Percentiles rank a stretch among this genome's conserved stretches.
These are phyloP conservation scores for Phrynosoma blainvillii DNA, from an alignment of 2,113 vertebrate genomes.

Conservation along the genomic window DNA sequence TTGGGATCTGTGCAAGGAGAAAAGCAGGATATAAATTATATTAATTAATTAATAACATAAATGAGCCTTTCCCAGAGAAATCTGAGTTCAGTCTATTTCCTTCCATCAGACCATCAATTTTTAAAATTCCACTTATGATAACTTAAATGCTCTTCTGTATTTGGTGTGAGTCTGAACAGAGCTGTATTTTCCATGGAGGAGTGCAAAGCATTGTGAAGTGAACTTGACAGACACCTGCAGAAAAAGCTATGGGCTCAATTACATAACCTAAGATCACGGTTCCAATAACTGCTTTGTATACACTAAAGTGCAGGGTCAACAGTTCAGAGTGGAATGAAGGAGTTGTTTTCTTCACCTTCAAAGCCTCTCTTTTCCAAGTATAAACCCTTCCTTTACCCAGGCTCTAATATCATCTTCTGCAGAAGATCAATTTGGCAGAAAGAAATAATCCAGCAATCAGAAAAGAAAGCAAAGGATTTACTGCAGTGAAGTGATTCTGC, in stretches of 20 bases:
- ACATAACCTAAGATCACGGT: background rate
- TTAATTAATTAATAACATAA: too few relatives aligned
- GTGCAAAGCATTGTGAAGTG: background rate
- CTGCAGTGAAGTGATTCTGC: conserved; percentile 13
- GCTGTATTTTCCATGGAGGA: background rate
- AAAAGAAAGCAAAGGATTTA: conserved; percentile 39
- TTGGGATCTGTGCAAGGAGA: too few relatives aligned
- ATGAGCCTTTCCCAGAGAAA: background rate
- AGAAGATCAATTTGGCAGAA: conserved; percentile 38
- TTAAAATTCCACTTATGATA: background rate
- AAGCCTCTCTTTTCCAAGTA: conserved; percentile 31
- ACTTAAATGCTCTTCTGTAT: background rate
- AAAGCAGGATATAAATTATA: too few relatives aligned
- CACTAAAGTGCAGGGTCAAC: background rate
- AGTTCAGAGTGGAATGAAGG: conserved; percentile 10
- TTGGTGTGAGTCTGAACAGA: background rate
- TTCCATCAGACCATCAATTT: background rate
- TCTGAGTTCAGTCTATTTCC: background rate
- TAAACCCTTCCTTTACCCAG: conserved; percentile 33
- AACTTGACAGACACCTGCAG: background rate
- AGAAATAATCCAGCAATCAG: conserved; percentile 35
- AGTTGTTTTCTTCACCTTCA: conserved; percentile 36
- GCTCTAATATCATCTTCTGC: conserved; percentile 47
- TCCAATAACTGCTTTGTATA: background rate
- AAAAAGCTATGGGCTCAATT: background rate